Conservation (phyloP, 2,888 invertebrate genomes). For the Willowsia nigromaculata region DNA sequence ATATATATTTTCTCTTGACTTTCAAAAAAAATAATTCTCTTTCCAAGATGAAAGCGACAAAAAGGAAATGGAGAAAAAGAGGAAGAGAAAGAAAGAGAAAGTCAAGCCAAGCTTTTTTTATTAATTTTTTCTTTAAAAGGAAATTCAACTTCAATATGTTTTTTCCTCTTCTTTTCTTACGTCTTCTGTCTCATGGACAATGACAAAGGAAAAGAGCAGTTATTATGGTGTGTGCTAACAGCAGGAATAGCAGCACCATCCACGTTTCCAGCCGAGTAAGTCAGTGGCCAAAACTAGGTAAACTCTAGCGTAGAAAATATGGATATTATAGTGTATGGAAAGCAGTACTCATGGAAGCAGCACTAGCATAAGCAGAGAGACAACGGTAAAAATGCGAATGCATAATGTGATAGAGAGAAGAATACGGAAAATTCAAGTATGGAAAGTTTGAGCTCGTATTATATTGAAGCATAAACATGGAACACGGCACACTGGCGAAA, state of each 20-base stretch:
- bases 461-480: background rate
- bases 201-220: conserved; percentile 1
- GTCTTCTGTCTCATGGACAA: conserved; percentile 28
- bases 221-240: background rate
- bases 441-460: background rate
- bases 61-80: background rate
- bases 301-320: background rate
- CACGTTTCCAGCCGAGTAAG: background rate
- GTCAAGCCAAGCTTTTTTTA: conserved; percentile 21
- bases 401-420: background rate
- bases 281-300: background rate
- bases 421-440: background rate
- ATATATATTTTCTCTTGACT: conserved; percentile 15
- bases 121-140: conserved; percentile 34
- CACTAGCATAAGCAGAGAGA: no score
- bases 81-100: background rate
- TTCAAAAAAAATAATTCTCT: conserved; percentile 9
- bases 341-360: background rate
- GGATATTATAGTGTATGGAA: background rate
- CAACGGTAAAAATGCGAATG: conserved; percentile 40
- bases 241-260: background rate
- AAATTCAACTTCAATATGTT: conserved; percentile 51
- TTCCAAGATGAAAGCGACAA: conserved; percentile 16
- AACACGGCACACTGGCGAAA: conserved; percentile 25
- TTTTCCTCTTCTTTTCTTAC: conserved; percentile 7